Base-by-base conservation (phyloP, 2,888 invertebrate species). In the Melolontha melolontha region DNA sequence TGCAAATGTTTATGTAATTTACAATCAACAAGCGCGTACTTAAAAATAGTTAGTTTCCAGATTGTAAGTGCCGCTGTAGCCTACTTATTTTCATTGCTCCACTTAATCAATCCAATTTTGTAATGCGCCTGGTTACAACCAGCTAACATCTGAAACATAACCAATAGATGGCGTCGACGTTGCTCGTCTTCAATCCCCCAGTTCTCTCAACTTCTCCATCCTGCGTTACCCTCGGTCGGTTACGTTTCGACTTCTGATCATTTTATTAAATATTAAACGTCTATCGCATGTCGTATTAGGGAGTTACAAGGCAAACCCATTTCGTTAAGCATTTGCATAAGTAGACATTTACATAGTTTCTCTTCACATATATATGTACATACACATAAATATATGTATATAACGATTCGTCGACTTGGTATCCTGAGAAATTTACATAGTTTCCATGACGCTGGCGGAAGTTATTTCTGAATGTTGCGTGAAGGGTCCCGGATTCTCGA, bases 241-340 rank as follows among this genome's bases (percentile, higher is more conserved):
- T 34, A 34, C 34, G 34, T 40, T 40, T 54, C 54, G 54, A 39
- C 54, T 40, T 41, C 17, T 39, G 40, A 54, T 59, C 42, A 44
- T 59, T 59, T 44, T 59, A 59, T 59, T 59, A 59, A 44, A 44
- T 27, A 47, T 59, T 42, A 44, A 59, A 59, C 47, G 29, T 59
- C 44, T 44, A 16, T 59, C 42, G 22, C 44, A 27, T 59, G 59
- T 59, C 59, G 44, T 59, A 59, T 59, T 59, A 44, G 47, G 14
- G 14, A 42, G 59, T 29, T 59, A 59, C 59, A 59, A 59, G 44
- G 42, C 44, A 44, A 59, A 59, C 29, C 44, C 59, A 59, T 59
- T 59, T 59, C 44, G 29, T 12, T 29, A 29, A 11, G 44, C 59
- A 44, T 59, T 59, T 59, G 59, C 59, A 59, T 59, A 59, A 54